These are phyloP conservation scores for Danio tinwini DNA, from an alignment of 2,797 vertebrate genomes.

Conservation along the genomic window DNA sequence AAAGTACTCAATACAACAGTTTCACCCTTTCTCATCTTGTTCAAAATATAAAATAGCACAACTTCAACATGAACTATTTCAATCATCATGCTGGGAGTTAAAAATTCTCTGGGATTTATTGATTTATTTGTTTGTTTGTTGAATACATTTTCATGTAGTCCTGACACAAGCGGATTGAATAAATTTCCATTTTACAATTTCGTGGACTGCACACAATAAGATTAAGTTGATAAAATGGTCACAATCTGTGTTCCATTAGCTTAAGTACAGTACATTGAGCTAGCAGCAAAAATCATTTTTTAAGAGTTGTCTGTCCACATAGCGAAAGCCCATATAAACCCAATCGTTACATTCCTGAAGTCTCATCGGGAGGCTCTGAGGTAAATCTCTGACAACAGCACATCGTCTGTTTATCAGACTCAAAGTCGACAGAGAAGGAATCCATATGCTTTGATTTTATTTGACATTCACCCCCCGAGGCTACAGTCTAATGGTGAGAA, in stretches of 20 bases:
- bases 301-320: neutral
- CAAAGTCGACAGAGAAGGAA: constrained; percentile 82
- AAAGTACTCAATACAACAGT: neutral
- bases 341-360: constrained; percentile 21
- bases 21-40: neutral
- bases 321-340: constrained; percentile 17
- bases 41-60: neutral
- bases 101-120: neutral
- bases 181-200: neutral
- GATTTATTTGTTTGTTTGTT: too few relatives aligned
- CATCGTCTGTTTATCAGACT: constrained; percentile 77
- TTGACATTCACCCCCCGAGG: constrained; percentile 91
- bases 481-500: constrained; percentile 88
- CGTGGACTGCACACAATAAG: neutral
- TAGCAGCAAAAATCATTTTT: neutral
- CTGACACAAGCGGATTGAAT: neutral
- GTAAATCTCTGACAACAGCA: constrained; percentile 36
- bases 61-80: neutral
- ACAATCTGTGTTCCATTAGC: neutral
- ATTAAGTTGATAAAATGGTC: neutral
- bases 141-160: neutral
- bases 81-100: neutral
- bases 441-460: constrained; percentile 99
- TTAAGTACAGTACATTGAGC: neutral
- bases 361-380: constrained; percentile 1